Percentiles rank a stretch among this genome's conserved stretches.
phyloP scores from a whole-genome alignment of 2,888 invertebrate species.

The Adineta ricciae region DNA sequence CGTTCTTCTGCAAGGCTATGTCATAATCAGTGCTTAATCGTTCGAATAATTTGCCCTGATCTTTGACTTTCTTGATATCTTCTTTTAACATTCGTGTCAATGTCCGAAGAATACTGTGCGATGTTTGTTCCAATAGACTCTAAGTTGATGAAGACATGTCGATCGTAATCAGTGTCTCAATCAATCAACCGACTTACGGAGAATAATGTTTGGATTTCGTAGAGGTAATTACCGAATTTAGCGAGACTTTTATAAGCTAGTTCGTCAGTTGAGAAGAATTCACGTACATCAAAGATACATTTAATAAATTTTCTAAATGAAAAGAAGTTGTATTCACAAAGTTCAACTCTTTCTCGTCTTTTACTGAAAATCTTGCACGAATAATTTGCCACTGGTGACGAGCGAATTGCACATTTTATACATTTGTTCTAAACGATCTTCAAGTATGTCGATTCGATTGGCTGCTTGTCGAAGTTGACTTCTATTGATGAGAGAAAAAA shows the following conservation, averaged over 20 bases:
- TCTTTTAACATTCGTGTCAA: slow-evolving; percentile 23
- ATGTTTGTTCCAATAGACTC: slow-evolving; percentile 14
- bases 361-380: slow-evolving; percentile 15
- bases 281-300: slow-evolving; percentile 11
- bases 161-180: too few species aligned
- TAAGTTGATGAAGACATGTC: not conserved
- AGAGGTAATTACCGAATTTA: slow-evolving; percentile 2
- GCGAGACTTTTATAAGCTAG: not conserved
- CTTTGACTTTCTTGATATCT: slow-evolving; percentile 78
- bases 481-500: not conserved
- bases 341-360: not conserved
- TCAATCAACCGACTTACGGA: not conserved
- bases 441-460: not conserved
- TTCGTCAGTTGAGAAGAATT: slow-evolving; percentile 8
- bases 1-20: slow-evolving; percentile 68
- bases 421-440: slow-evolving; percentile 21
- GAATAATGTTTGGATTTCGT: slow-evolving; percentile 10
- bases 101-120: slow-evolving; percentile 1
- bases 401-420: not conserved
- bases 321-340: not conserved
- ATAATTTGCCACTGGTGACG: not conserved
- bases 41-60: slow-evolving; percentile 78
- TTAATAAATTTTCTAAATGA: not conserved
- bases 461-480: slow-evolving; percentile 14
- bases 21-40: slow-evolving; percentile 85